Conservation (phyloP, 1,140 invertebrate species). For the Mya arenaria region DNA sequence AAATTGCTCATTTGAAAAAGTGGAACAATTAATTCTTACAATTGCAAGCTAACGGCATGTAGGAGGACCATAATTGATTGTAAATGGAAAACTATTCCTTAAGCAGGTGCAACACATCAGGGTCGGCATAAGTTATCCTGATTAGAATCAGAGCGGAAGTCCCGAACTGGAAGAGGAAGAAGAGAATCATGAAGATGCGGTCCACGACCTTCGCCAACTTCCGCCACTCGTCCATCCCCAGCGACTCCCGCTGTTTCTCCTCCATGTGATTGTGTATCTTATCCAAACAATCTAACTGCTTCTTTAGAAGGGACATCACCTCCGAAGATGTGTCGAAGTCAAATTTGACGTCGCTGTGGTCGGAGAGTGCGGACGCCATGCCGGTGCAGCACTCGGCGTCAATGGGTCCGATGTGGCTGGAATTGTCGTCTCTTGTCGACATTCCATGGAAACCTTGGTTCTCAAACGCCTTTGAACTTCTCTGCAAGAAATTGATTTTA, state of each 20-base stretch:
- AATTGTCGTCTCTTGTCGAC: not conserved
- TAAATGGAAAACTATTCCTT: no score
- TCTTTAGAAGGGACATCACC: constrained; percentile 48
- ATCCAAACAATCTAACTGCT: constrained; percentile 52
- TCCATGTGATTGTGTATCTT: constrained; percentile 54
- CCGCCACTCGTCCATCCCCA: constrained; percentile 65
- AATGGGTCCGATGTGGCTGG: not conserved
- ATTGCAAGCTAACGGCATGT: no score
- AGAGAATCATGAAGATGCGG: constrained; percentile 68
- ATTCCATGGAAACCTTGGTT: not conserved
- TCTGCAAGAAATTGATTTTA: no score
- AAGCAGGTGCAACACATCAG: no score
- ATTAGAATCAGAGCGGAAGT: constrained; percentile 63
- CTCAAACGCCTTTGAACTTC: not conserved
- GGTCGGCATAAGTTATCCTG: constrained; percentile 26
- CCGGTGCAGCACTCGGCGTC: no score
- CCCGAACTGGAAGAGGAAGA: constrained; percentile 56
- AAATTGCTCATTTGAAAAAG: no score
- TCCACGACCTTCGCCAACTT: constrained; percentile 67
- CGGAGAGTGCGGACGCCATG: no score
- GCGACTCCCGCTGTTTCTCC: constrained; percentile 45
- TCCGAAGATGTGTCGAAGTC: not conserved
- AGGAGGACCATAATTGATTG: no score
- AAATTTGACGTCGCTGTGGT: no score
- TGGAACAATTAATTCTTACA: no score